Base-by-base conservation (phyloP, 2,113 vertebrate genomes). In the Gobio gobio region DNA sequence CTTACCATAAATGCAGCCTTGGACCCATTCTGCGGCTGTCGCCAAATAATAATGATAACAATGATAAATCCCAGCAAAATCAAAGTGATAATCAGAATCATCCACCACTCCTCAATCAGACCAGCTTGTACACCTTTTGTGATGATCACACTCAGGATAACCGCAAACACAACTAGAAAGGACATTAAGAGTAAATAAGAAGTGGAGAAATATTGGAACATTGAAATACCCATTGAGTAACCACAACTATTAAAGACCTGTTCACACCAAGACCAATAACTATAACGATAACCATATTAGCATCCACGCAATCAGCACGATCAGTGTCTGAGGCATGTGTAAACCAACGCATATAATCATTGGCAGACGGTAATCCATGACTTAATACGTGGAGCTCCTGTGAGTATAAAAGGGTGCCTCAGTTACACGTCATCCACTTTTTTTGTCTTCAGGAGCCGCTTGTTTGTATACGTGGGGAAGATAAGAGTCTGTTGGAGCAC, bases 1-100 rank as follows among this genome's bases (percentile, higher is more conserved):
- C 90, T 88, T 91, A 96, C 96, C 96, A 91, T 95, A 87, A 97
- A 97, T 61, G 94, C 85, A 66, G 95, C 94, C 87, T 89, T 95
- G 40, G 89, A 84, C 72, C 0, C 24, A 85, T 84, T 96, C 89
- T 96, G 95, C 18, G 96, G 96, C 79, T 97, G 96, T 89, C 94
- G 95, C 96, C 95, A 95, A 89, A 97, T 90, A 84, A 96, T 85
- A 5, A 93, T 45, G 18, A 91, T 73, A 1, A 12, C 40, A 54
- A 95, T 45, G 63, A 94, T 78, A 24, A 95, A 88, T 81, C 92
- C 87, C 68, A 95, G 79, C 13, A 40, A 6, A 40, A 94, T 72
- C 43, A 89, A 84, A 86, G 90, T 90, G 12, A 92, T 87, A 47
- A 90, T 90, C 43, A 93, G 43, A 54, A 95, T 87, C 88, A 94